A percentile compares a stretch with the other conserved stretches of the same genome.
Evolutionary conservation across 1,140 invertebrate genomes (phyloP).

Genomic region (Armadillidium nasatum): DNA sequence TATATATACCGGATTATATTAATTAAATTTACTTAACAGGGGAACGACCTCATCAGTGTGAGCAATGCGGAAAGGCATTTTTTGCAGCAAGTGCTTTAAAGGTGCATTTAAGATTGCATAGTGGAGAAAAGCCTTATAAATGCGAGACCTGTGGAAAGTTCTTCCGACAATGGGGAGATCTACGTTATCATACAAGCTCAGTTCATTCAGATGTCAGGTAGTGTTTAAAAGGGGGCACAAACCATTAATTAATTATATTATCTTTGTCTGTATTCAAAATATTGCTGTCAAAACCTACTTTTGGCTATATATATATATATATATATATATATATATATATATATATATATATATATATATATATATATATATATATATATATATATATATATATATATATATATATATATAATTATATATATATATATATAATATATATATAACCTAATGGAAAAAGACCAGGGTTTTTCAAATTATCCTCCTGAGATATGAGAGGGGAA

Average conservation of each 20-base stretch:
- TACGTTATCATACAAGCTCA: slow-evolving; percentile 64
- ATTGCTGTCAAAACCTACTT: not conserved
- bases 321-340: slow-evolving; percentile 51
- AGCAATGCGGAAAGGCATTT: slow-evolving; percentile 45
- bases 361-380: slow-evolving; percentile 25
- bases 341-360: slow-evolving; percentile 60
- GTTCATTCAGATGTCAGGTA: slow-evolving; percentile 68
- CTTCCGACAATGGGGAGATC: slow-evolving; percentile 56
- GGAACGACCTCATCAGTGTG: slow-evolving; percentile 45
- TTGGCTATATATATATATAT: not conserved
- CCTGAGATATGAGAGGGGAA: no score
- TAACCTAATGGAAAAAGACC: no score
- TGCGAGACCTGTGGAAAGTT: slow-evolving; percentile 51
- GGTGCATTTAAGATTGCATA: slow-evolving; percentile 50
- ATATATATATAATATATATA: not conserved
- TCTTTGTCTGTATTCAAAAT: not conserved
- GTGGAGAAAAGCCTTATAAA: slow-evolving; percentile 52
- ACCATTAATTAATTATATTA: no score
- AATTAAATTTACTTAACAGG: slow-evolving; percentile 19
- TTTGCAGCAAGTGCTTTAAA: slow-evolving; percentile 42
- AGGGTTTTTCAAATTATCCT: no score
- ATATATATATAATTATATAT: slow-evolving; percentile 8
- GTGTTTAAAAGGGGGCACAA: no score
- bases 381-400: slow-evolving; percentile 14
- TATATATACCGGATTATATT: no score